Evolutionary conservation across 2,113 vertebrate genomes (phyloP).

Genomic region (Eulacestoma nigropectus): DNA sequence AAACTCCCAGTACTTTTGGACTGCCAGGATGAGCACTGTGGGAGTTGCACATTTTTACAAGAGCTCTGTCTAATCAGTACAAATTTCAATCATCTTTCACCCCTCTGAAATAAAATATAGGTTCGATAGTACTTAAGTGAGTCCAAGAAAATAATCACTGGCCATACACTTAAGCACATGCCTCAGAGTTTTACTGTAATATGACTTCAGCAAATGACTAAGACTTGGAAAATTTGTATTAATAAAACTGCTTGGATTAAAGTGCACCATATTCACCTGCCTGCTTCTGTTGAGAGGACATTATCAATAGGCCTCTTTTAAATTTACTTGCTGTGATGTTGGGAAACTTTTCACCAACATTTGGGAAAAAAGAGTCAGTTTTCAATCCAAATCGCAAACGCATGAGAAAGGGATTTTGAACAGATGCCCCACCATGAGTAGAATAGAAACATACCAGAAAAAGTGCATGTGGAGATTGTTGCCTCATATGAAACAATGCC

Average conservation of each 20-base stretch:
- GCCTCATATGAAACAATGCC: background rate
- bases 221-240: background rate
- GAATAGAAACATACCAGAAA: background rate
- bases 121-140: background rate
- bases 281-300: background rate
- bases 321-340: background rate
- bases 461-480: background rate
- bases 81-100: background rate
- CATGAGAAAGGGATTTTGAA: background rate
- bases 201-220: background rate
- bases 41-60: background rate
- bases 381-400: background rate
- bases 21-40: background rate
- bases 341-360: background rate
- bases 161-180: background rate
- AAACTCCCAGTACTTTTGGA: background rate
- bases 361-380: background rate
- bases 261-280: background rate
- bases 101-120: background rate
- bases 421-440: background rate
- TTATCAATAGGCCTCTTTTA: background rate
- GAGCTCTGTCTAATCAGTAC: background rate
- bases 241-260: background rate
- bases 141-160: background rate
- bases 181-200: slow-evolving; percentile 6